Conservation (phyloP, 2,888 invertebrate species). For the Chorisops tibialis region DNA sequence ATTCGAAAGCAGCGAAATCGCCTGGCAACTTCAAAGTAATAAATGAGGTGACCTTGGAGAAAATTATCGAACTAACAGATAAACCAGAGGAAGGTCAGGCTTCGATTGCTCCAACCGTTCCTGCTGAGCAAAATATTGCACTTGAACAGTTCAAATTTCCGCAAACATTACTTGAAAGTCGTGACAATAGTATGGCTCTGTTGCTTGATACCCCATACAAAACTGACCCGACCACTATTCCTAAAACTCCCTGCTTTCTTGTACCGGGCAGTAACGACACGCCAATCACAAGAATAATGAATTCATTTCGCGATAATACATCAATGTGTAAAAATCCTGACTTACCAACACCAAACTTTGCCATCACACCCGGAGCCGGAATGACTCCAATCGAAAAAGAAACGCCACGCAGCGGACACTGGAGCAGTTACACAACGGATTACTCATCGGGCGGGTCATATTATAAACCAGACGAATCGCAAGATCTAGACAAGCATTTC, state of each 20-base stretch:
- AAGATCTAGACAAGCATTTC: conserved; percentile 48
- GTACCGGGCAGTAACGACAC: conserved; percentile 47
- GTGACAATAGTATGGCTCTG: conserved; percentile 41
- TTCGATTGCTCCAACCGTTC: conserved; percentile 8
- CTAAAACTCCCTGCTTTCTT: conserved; percentile 58
- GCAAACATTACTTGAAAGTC: conserved; percentile 32
- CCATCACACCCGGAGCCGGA: conserved; percentile 51
- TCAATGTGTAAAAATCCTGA: conserved; percentile 57
- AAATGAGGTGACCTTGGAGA: background rate
- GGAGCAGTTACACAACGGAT: conserved; percentile 56
- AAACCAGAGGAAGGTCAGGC: too few relatives aligned
- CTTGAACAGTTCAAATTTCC: conserved; percentile 22
- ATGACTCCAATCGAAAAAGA: conserved; percentile 39
- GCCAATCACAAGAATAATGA: conserved; percentile 36
- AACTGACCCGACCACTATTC: conserved; percentile 54
- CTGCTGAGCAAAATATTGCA: background rate
- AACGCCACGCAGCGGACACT: conserved; percentile 45
- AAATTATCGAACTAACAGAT: background rate
- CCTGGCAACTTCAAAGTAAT: background rate
- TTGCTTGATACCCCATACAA: conserved; percentile 61
- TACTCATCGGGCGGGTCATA: conserved; percentile 63
- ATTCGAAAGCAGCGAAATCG: too few relatives aligned
- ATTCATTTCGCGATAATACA: conserved; percentile 39
- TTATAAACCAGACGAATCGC: conserved; percentile 63
- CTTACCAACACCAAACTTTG: conserved; percentile 58